Conservation (phyloP, 2,113 vertebrate species). For the Okapia johnstoni region DNA sequence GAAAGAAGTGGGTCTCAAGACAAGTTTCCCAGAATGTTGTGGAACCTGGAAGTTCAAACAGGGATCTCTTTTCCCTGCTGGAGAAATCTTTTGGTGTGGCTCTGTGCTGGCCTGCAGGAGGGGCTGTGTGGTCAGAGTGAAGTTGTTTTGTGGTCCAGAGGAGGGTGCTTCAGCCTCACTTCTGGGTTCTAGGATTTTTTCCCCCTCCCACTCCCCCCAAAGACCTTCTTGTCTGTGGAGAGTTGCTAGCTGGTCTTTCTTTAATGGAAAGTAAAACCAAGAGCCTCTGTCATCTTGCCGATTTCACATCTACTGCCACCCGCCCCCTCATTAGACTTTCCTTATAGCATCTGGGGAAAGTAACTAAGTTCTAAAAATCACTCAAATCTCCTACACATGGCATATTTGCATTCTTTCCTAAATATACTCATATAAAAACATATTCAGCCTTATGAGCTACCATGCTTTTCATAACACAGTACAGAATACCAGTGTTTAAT, state of each 20-base stretch:
- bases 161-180: background rate
- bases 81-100: background rate
- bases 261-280: background rate
- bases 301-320: background rate
- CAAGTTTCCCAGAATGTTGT: background rate
- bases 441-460: background rate
- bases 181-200: background rate
- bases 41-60: background rate
- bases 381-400: background rate
- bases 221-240: background rate
- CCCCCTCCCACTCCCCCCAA: accelerated
- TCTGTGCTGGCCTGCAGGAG: background rate
- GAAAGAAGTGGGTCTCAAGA: background rate
- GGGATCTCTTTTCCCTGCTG: background rate
- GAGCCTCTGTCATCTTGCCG: background rate
- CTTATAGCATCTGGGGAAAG: background rate
- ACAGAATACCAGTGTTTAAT: background rate
- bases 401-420: background rate
- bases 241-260: background rate
- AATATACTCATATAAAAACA: background rate
- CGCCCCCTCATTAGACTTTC: background rate
- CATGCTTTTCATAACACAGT: background rate
- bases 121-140: background rate
- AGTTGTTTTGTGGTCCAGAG: background rate
- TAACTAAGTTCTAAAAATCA: background rate